Evolutionary conservation across 1,140 invertebrate species (phyloP).

Genomic region (Oedothorax gibbosus): DNA sequence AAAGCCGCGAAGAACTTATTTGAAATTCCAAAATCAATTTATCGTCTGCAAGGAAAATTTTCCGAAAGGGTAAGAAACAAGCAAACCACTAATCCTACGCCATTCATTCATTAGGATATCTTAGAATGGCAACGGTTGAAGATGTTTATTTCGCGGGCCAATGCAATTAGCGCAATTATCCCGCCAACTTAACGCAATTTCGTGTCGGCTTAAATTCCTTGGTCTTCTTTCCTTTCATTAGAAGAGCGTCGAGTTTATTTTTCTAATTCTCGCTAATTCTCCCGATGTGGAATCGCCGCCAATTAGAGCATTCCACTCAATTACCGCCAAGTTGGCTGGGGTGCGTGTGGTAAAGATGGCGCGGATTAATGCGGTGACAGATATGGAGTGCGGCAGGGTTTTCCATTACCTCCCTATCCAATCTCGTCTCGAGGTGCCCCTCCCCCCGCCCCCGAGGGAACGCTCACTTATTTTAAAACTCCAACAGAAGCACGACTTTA

Average conservation of each 20-base stretch:
- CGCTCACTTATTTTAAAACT: conserved; percentile 61
- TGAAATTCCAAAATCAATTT: conserved; percentile 58
- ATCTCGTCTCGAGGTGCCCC: conserved; percentile 39
- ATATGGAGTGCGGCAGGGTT: conserved; percentile 59
- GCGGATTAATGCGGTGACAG: conserved; percentile 54
- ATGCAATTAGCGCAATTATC: conserved; percentile 60
- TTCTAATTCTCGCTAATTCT: conserved; percentile 56
- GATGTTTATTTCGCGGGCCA: conserved; percentile 59
- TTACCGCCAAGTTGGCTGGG: conserved; percentile 37
- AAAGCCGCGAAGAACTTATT: conserved; percentile 22
- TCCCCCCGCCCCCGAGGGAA: conserved; percentile 54
- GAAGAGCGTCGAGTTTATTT: conserved; percentile 46
- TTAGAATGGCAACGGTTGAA: conserved; percentile 19
- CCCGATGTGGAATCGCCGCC: conserved; percentile 56
- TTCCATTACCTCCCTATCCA: conserved; percentile 59
- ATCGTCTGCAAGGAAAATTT: conserved; percentile 32
- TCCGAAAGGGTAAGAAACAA: not conserved
- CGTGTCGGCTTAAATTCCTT: conserved; percentile 56
- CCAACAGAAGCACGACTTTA: conserved; percentile 48
- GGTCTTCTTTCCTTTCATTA: conserved; percentile 36
- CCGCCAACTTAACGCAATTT: conserved; percentile 60
- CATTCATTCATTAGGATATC: conserved; percentile 52
- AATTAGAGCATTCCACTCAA: conserved; percentile 56
- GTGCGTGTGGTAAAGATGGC: conserved; percentile 30
- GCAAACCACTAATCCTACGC: conserved; percentile 43